Evolutionary conservation across 2,888 invertebrate genomes (phyloP).

Genomic region (Ophion ellenae): DNA sequence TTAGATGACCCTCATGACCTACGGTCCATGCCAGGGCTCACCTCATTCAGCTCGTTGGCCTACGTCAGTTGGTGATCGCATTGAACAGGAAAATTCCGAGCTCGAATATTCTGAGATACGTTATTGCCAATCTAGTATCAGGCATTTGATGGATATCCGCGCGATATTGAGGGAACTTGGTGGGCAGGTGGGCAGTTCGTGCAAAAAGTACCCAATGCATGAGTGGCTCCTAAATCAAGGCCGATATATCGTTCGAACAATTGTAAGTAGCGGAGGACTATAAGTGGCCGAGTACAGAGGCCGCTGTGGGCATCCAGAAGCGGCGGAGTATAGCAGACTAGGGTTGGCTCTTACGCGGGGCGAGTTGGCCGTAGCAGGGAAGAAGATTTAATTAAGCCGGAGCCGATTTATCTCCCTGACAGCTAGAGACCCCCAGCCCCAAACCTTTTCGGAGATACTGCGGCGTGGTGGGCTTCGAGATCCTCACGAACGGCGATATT

Average conservation of each 20-base stretch:
- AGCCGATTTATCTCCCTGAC: constrained; percentile 84
- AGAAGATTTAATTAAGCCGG: constrained; percentile 84
- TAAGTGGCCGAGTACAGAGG: constrained; percentile 48
- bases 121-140: background rate
- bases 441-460: constrained; percentile 59
- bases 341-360: constrained; percentile 66
- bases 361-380: constrained; percentile 79
- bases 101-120: background rate
- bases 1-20: too few relatives aligned
- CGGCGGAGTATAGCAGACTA: constrained; percentile 57
- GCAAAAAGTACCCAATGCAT: constrained; percentile 43
- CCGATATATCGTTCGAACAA: constrained; percentile 81
- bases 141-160: background rate
- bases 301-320: constrained; percentile 73
- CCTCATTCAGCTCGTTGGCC: too few relatives aligned
- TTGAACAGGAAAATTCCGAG: too few relatives aligned
- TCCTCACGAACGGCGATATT: constrained; percentile 57
- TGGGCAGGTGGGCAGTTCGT: constrained; percentile 32
- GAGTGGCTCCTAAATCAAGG: constrained; percentile 79
- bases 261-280: constrained; percentile 71
- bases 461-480: constrained; percentile 59
- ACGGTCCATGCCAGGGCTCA: too few relatives aligned
- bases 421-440: constrained; percentile 71
- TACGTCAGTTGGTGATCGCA: too few relatives aligned
- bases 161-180: constrained; percentile 18